Conservation (phyloP, 2,888 invertebrate genomes). For the Caprella mutica region DNA sequence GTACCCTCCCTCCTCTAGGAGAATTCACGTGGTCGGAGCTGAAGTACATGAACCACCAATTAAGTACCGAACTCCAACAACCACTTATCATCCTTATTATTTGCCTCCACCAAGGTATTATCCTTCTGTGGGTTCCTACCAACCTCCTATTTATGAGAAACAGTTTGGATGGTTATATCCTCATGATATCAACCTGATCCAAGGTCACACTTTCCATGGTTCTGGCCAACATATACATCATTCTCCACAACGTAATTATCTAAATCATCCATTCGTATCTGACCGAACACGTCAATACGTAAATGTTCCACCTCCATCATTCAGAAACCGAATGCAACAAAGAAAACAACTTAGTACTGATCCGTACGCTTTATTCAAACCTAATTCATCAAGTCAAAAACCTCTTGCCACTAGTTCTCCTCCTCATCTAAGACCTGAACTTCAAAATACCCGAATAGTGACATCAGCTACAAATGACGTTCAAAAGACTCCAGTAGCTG, state of each 20-base stretch:
- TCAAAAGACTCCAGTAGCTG: background rate
- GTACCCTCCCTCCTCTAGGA: background rate
- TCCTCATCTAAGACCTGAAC: constrained; percentile 48
- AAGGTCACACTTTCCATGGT: constrained; percentile 20
- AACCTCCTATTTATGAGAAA: background rate
- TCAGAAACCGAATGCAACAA: constrained; percentile 23
- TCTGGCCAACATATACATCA: constrained; percentile 25
- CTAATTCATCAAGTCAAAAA: constrained; percentile 33
- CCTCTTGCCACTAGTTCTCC: constrained; percentile 49
- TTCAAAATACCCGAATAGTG: background rate
- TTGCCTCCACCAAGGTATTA: constrained; percentile 16
- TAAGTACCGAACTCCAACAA: constrained; percentile 20
- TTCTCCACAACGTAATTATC: constrained; percentile 39
- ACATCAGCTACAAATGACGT: background rate
- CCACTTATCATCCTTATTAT: constrained; percentile 14
- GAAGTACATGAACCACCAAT: constrained; percentile 28
- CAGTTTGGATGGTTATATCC: constrained; percentile 7
- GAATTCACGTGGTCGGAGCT: constrained; percentile 21
- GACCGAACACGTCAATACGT: constrained; percentile 31
- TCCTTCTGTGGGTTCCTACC: constrained; percentile 20
- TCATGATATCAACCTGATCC: constrained; percentile 16
- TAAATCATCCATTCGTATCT: constrained; percentile 44
- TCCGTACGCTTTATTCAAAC: constrained; percentile 23
- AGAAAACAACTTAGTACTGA: too few species aligned
- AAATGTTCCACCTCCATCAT: constrained; percentile 30